Percentiles rank a stretch among this genome's conserved stretches.
Conservation (phyloP, 2,113 vertebrate species). For the Oryzias curvinotus region DNA sequence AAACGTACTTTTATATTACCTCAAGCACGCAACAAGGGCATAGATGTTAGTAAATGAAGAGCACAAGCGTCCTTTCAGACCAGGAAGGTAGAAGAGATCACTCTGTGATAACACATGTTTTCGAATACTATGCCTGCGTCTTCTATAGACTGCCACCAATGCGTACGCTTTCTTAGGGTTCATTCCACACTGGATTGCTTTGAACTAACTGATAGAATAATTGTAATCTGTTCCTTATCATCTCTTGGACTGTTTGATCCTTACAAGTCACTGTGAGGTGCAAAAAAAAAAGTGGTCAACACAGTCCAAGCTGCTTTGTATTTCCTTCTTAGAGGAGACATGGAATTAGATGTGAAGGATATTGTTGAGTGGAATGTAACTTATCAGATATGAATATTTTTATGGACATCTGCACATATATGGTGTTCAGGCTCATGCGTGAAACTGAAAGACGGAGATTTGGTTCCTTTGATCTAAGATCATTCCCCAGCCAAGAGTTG, state of each 20-base stretch:
- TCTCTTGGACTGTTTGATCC: slow-evolving; percentile 69
- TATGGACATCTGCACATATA: slow-evolving; percentile 39
- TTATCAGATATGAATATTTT: slow-evolving; percentile 43
- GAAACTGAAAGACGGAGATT: slow-evolving; percentile 24
- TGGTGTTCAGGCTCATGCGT: slow-evolving; percentile 32
- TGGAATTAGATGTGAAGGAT: slow-evolving; percentile 28
- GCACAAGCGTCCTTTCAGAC: slow-evolving; percentile 68
- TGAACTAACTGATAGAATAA: slow-evolving; percentile 71
- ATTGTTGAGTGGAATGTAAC: slow-evolving; percentile 26
- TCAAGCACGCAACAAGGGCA: slow-evolving; percentile 76
- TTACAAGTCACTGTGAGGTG: slow-evolving; percentile 53
- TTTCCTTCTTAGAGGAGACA: slow-evolving; percentile 27
- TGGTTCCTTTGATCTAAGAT: slow-evolving; percentile 56
- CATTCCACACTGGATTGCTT: slow-evolving; percentile 59
- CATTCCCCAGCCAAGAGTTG: slow-evolving; percentile 4
- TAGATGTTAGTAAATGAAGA: slow-evolving; percentile 71
- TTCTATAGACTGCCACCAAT: slow-evolving; percentile 57
- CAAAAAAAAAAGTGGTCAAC: slow-evolving; percentile 53
- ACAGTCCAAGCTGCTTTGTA: slow-evolving; percentile 27
- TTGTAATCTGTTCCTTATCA: slow-evolving; percentile 73
- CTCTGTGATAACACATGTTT: slow-evolving; percentile 62
- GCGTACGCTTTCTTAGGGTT: slow-evolving; percentile 62
- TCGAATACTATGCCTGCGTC: slow-evolving; percentile 55
- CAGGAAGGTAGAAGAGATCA: slow-evolving; percentile 75
- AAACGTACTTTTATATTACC: slow-evolving; percentile 75